Percentiles rank a stretch among this genome's conserved stretches.
Conservation (phyloP, 2,888 invertebrate genomes). For the Melanostoma mellinum region DNA sequence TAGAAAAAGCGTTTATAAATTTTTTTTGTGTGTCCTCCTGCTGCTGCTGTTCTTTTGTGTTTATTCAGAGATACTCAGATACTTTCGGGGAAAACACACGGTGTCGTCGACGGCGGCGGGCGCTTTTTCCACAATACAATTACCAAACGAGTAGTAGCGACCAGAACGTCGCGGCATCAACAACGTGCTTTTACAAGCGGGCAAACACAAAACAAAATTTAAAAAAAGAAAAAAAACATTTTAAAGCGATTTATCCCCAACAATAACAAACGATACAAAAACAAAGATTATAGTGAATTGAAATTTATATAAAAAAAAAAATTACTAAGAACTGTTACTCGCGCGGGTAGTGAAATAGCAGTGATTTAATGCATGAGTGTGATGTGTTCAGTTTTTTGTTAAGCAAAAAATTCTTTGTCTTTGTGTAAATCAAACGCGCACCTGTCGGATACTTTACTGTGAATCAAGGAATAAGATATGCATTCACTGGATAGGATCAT, state of each 20-base stretch:
- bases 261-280: slow-evolving; percentile 40
- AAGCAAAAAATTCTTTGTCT: slow-evolving; percentile 24
- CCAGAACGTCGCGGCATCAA: slow-evolving; percentile 82
- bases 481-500: slow-evolving; percentile 34
- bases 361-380: slow-evolving; percentile 23
- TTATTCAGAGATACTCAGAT: slow-evolving; percentile 72
- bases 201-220: slow-evolving; percentile 41
- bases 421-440: slow-evolving; percentile 37
- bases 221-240: slow-evolving; percentile 49
- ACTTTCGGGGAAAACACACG: slow-evolving; percentile 73
- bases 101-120: slow-evolving; percentile 69
- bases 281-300: slow-evolving; percentile 36
- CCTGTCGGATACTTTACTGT: slow-evolving; percentile 62
- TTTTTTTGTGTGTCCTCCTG: slow-evolving; percentile 59
- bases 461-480: slow-evolving; percentile 51
- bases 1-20: slow-evolving; percentile 65
- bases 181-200: slow-evolving; percentile 79
- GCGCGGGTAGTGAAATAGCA: slow-evolving; percentile 44
- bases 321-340: slow-evolving; percentile 31
- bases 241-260: slow-evolving; percentile 53
- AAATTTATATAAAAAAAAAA: slow-evolving; percentile 43
- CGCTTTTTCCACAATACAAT: slow-evolving; percentile 76
- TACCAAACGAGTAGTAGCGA: slow-evolving; percentile 80
- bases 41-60: slow-evolving; percentile 70
- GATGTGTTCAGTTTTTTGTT: too few relatives aligned